These are phyloP conservation scores for Chloebia gouldiae DNA, from an alignment of 2,113 vertebrate species.

Conservation along the genomic window DNA sequence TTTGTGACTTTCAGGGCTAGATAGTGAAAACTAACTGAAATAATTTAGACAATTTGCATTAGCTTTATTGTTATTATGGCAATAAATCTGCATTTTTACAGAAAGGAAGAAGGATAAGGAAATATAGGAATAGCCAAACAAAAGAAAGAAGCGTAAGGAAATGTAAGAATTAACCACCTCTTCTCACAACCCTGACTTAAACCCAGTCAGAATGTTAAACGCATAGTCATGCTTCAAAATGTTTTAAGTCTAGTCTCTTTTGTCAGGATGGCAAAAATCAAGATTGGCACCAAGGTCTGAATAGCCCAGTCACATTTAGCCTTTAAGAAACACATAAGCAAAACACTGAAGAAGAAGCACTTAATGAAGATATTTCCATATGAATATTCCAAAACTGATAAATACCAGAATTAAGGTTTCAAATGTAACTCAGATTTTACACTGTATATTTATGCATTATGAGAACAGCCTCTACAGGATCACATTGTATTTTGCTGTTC, in stretches of 20 bases:
- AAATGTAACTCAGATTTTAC: fast-evolving
- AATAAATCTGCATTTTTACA: not conserved
- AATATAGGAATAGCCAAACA: not conserved
- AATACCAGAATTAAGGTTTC: not conserved
- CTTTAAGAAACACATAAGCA: not conserved
- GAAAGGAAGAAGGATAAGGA: not conserved
- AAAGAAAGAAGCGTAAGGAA: not conserved
- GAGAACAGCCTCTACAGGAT: not conserved
- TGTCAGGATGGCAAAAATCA: not conserved
- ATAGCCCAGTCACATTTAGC: not conserved
- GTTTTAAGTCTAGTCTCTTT: not conserved
- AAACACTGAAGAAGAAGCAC: not conserved
- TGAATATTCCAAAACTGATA: not conserved
- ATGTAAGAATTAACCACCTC: not conserved
- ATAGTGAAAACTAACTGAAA: not conserved
- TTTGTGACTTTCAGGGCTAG: not conserved
- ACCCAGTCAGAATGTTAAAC: not conserved
- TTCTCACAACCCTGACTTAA: not conserved
- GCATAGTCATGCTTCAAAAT: not conserved
- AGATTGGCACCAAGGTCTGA: not conserved
- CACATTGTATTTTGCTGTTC: not conserved
- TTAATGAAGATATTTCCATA: not conserved
- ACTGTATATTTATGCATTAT: not conserved
- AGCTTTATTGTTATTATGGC: not conserved
- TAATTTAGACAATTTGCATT: not conserved